Base-by-base conservation (phyloP, 2,888 invertebrate genomes). In the Eupithecia vulgata region DNA sequence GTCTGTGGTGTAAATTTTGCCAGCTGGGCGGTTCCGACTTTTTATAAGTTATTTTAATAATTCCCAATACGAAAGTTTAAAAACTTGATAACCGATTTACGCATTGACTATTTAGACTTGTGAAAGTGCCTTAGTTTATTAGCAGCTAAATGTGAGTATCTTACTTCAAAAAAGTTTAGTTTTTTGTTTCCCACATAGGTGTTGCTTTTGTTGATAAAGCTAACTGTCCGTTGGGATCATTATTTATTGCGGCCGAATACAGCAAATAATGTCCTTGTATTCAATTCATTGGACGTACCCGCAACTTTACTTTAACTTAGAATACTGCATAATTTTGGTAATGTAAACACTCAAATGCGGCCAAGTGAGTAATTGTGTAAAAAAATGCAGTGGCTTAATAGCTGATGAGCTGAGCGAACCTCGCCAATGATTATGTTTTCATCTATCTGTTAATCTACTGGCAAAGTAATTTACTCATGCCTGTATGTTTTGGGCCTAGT, bases 21-120 rank as follows among this genome's bases (percentile, higher is more conserved):
- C 91, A 92, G 92, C 91, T 92, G 92, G 92, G 92, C 92, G 92
- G 91, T 88, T 90, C 89, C 91, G 79, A 74, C 82, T 87, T 85
- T 86, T 87, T 84, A 77, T 84, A 80, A 76, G 69, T 72, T 64
- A 68, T 21, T 71, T 37, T 71, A 62, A 5, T 37, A 37, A 10
- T 35, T 62, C 62, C n/a, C 35, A n/a, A n/a, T 34, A 64, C 52
- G 42, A 42, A 42, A 57, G 21, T 57, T 67, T 37, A 52, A 61
- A 65, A 30, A 45, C 62, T 34, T 34, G 4, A 35, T 12, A 37
- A 37, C 37, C 34, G 13, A 42, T 42, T 13, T 21, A 21, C 10
- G 37, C 65, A 40, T 40, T 21, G 40, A 40, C 3, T 40, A 37
- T 40, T 64, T 37, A n/a, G 21, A 25, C 40, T 42, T 13, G 40